Conservation (phyloP, 2,797 vertebrate genomes). For the Phylloscopus collybita region DNA sequence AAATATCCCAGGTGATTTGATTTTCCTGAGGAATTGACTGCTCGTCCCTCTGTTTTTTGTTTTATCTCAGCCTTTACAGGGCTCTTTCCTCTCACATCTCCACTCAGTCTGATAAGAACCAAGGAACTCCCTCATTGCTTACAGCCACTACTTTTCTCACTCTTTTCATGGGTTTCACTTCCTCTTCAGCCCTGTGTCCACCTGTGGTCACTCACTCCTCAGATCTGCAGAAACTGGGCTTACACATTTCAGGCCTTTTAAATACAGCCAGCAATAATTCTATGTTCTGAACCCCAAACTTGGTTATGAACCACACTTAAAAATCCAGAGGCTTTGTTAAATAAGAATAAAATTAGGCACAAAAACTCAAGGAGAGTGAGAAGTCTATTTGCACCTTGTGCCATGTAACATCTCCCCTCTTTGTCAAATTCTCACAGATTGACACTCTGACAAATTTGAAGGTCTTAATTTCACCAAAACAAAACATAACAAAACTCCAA, state of each 20-base stretch:
- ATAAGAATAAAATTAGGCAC: neutral
- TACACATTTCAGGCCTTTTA: neutral
- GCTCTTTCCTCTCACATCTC: neutral
- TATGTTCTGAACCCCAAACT: neutral
- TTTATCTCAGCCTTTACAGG: neutral
- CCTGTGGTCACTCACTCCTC: neutral
- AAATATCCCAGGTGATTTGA: neutral
- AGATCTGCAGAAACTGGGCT: neutral
- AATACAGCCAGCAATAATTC: neutral
- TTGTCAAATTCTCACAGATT: neutral
- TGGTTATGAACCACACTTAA: neutral
- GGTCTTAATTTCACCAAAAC: neutral
- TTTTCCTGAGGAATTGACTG: neutral
- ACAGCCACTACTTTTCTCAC: neutral
- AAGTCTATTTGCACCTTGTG: neutral
- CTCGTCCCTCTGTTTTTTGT: neutral
- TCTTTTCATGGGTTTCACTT: neutral
- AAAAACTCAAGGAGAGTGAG: neutral
- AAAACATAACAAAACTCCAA: neutral
- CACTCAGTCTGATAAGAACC: neutral
- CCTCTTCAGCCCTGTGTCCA: neutral
- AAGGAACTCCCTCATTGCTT: neutral
- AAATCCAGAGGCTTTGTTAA: neutral
- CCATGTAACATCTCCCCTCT: neutral
- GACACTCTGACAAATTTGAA: neutral